Evolutionary conservation across 2,797 vertebrate species (phyloP).

Genomic region (Salarias fasciatus): DNA sequence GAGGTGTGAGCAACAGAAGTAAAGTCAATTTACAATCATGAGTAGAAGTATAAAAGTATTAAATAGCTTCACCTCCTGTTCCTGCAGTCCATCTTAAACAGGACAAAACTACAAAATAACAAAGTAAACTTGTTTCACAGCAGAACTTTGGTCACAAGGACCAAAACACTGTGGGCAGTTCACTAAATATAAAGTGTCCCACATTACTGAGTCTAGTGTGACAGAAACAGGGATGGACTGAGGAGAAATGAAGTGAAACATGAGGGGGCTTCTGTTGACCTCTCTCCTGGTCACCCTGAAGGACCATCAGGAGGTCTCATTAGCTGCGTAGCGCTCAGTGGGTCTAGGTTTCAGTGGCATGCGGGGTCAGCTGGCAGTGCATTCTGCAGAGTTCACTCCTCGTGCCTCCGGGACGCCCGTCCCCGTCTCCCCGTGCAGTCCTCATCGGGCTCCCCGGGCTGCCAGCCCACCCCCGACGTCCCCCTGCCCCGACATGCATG

Average conservation of each 20-base stretch:
- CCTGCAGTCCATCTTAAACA: background rate
- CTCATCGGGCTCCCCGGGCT: slow-evolving; percentile 37
- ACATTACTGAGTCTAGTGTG: slow-evolving; percentile 2
- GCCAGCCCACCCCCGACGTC: slow-evolving; percentile 11
- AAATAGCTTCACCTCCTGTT: too few species aligned
- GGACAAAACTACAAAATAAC: background rate
- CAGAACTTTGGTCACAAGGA: background rate
- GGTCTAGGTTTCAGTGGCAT: slow-evolving; percentile 31
- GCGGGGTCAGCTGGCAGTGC: slow-evolving; percentile 46
- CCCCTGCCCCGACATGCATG: slow-evolving; percentile 35
- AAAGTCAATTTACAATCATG: too few species aligned
- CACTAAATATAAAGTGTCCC: background rate
- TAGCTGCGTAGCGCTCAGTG: slow-evolving; percentile 27
- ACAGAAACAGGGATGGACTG: slow-evolving; percentile 2
- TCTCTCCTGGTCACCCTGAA: slow-evolving; percentile 12
- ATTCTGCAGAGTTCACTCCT: slow-evolving; percentile 36
- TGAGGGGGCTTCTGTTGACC: slow-evolving; percentile 19
- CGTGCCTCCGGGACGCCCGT: slow-evolving; percentile 39
- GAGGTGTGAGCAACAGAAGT: too few species aligned
- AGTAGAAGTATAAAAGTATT: too few species aligned
- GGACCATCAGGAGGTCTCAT: slow-evolving; percentile 39
- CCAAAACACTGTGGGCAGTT: background rate
- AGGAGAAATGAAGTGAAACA: slow-evolving; percentile 12
- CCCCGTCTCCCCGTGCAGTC: slow-evolving; percentile 27
- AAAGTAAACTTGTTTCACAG: background rate